Percentiles rank a stretch among this genome's conserved stretches.
These are phyloP conservation scores for Nebria ingens DNA, from an alignment of 1,140 invertebrate species.

Conservation along the genomic window DNA sequence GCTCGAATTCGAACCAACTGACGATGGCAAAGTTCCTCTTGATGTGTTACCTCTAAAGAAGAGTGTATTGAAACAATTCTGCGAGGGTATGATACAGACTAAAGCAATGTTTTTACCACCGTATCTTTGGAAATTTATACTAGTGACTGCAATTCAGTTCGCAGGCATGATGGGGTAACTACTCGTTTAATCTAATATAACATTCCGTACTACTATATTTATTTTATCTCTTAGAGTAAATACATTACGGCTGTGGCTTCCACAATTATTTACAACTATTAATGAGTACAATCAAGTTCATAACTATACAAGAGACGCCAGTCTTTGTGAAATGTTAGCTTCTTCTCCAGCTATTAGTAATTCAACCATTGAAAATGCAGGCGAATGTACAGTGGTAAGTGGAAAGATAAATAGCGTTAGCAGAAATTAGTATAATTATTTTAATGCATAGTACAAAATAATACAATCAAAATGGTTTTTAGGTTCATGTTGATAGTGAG, in stretches of 20 bases:
- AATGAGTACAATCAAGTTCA: conserved; percentile 17
- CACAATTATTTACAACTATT: conserved; percentile 45
- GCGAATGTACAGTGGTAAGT: conserved; percentile 13
- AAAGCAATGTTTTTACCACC: conserved; percentile 49
- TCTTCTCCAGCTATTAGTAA: neutral
- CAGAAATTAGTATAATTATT: neutral
- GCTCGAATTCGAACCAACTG: too few species aligned
- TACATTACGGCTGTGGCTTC: conserved; percentile 44
- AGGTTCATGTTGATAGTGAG: conserved; percentile 9
- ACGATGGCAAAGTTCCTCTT: neutral
- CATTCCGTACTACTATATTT: neutral
- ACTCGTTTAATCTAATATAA: neutral
- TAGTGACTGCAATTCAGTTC: conserved; percentile 55
- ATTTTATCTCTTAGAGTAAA: conserved; percentile 31
- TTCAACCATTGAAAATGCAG: neutral
- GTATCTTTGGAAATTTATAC: conserved; percentile 48
- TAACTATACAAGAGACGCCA: neutral
- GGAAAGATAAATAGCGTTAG: neutral
- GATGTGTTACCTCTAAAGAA: conserved; percentile 39
- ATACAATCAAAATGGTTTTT: neutral
- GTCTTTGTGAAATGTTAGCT: neutral
- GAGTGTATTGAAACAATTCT: conserved; percentile 37
- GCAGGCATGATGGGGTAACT: conserved; percentile 47
- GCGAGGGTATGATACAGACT: conserved; percentile 47
- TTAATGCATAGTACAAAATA: neutral